phyloP scores from a whole-genome alignment of 1,140 invertebrate genomes.

The Papilio glaucus region DNA sequence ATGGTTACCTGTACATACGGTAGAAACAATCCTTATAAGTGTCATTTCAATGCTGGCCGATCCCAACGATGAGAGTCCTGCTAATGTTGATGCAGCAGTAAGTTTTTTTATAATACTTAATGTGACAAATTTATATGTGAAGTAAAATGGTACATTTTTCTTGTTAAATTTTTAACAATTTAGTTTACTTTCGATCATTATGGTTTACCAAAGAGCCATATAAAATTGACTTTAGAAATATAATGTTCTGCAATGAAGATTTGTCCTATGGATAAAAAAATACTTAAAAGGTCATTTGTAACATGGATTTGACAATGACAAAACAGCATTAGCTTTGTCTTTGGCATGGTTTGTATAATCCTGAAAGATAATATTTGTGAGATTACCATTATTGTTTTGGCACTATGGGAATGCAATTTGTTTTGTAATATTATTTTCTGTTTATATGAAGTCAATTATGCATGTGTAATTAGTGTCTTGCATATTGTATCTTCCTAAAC shows the following conservation, averaged over 20 bases:
- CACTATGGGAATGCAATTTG: no score
- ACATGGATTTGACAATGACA: no score
- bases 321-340: no score
- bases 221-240: neutral
- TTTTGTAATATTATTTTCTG: neutral
- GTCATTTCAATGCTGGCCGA: slow-evolving; percentile 99
- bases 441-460: neutral
- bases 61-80: slow-evolving; percentile 99
- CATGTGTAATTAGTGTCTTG: neutral
- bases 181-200: no score
- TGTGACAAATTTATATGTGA: neutral
- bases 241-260: neutral
- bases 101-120: slow-evolving; percentile 73
- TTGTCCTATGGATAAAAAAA: neutral
- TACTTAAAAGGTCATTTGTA: no score
- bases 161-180: slow-evolving; percentile 24
- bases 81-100: slow-evolving; percentile 99
- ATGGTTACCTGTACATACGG: slow-evolving; percentile 99
- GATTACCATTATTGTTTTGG: no score
- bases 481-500: neutral
- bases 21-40: slow-evolving; percentile 99
- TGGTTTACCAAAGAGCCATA: neutral
- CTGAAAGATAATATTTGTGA: no score
- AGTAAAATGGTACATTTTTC: slow-evolving; percentile 13
- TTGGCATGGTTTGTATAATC: no score